Base-by-base conservation (phyloP, 2,797 vertebrate genomes). In the Notamacropus eugenii region DNA sequence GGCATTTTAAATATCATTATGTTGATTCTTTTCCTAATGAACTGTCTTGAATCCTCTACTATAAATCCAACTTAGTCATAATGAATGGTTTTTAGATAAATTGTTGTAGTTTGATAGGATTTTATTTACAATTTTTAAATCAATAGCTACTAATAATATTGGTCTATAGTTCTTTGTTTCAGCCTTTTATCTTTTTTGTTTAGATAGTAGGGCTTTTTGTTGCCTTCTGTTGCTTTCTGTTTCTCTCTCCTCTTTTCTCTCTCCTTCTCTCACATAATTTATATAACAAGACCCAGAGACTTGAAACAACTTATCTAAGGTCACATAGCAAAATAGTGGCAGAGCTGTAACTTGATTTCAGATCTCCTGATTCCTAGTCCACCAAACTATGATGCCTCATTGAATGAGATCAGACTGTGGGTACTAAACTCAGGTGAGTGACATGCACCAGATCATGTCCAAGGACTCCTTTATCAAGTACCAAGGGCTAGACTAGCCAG, bases 181-280 rank as follows among this genome's bases (percentile, higher is more conserved):
- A 87, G 24, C 74, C 2, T 87, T 82, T 58, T 57, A 12, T 55
- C 0, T 56, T 74, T 24, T 24, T 46, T 3, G 40, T 24, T 40
- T 46, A 27, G 22, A 27, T 46, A 11, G 46, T 46, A 50, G 22
- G 9, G 22, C 8, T 82, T 46, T 82, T 87, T 87, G 4, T 46
- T 5, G 24, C 8, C 74, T 46, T n/a, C n/a, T n/a, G n/a, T n/a
- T 67, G 34, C 0, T 4, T 0, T n/a, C 13, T 34, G 12, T 34
- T 31, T 34, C 29, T 62, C 59, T 34, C 59, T 34, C 59, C 59
- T 34, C 29, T 57, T 0, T 57, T 16, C 31, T n/a, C 59, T 67
- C 13, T 16, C 0, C 6, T 13, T n/a, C 34, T 28, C 34, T 67
- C 62, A 24, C 19, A 46, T 87, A 46, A 46, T 87, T 46, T 87